A percentile compares a stretch with the other conserved stretches of the same genome.
These are phyloP conservation scores for Ranitomeya variabilis DNA, from an alignment of 2,113 vertebrate genomes.

Conservation along the genomic window DNA sequence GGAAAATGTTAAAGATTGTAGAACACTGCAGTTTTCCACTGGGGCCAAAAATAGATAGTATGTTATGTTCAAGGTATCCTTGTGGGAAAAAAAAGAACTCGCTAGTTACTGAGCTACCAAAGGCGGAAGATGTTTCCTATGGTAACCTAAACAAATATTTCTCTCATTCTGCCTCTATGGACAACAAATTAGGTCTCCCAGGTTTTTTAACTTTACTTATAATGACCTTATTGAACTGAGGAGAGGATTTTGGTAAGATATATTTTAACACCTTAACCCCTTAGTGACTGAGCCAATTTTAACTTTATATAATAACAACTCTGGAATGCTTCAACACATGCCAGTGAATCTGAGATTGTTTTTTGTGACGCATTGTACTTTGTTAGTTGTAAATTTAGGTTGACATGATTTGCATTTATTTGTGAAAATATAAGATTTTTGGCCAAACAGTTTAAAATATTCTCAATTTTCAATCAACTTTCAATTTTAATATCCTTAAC, in stretches of 20 bases:
- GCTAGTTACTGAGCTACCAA: not conserved
- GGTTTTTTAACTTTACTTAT: not conserved
- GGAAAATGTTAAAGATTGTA: constrained; percentile 18
- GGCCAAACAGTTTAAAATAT: no score
- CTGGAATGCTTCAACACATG: no score
- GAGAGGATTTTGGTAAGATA: not conserved
- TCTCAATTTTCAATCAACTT: no score
- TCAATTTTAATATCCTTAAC: no score
- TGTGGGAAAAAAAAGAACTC: not conserved
- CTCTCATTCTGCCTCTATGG: not conserved
- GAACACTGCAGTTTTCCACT: constrained; percentile 10
- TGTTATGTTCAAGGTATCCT: not conserved
- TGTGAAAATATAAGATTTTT: no score
- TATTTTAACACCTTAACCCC: no score
- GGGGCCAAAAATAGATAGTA: constrained; percentile 17
- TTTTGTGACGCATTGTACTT: no score
- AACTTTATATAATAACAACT: no score
- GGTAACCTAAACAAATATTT: not conserved
- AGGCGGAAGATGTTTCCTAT: not conserved
- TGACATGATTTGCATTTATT: no score
- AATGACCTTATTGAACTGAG: not conserved
- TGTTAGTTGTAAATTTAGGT: no score
- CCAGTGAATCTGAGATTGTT: no score
- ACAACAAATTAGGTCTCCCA: not conserved
- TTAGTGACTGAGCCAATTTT: no score